Evolutionary conservation across 1,140 invertebrate species (phyloP).

Genomic region (Ceratitis capitata): DNA sequence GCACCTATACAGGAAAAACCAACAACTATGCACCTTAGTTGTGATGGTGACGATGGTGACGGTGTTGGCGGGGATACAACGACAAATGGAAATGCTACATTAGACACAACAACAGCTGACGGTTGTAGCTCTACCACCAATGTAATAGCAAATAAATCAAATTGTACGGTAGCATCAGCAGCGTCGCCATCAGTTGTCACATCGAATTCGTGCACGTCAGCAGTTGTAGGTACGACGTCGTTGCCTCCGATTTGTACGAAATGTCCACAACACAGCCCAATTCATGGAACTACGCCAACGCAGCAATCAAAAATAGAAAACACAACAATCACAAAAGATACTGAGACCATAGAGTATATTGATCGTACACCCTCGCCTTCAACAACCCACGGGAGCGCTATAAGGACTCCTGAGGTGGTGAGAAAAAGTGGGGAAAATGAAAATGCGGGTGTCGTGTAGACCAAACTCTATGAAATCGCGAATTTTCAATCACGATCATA

Average conservation of each 20-base stretch:
- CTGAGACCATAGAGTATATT: slow-evolving; percentile 61
- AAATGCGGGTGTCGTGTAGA: neutral
- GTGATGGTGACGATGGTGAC: neutral
- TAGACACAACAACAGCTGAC: neutral
- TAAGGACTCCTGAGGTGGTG: slow-evolving; percentile 46
- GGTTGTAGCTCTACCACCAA: neutral
- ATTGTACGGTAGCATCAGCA: too few relatives aligned
- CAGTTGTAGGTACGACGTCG: neutral
- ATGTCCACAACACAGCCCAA: neutral
- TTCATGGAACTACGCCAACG: neutral
- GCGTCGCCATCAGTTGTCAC: too few relatives aligned
- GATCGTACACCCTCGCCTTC: slow-evolving; percentile 63
- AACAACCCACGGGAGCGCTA: neutral
- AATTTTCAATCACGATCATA: too few relatives aligned
- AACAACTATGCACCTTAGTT: neutral
- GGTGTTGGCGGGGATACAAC: neutral
- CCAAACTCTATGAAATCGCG: too few relatives aligned
- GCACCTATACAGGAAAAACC: slow-evolving; percentile 60
- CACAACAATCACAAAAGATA: slow-evolving; percentile 47
- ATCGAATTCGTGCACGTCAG: neutral
- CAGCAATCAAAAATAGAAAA: slow-evolving; percentile 32
- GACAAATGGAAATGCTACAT: neutral
- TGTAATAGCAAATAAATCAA: neutral
- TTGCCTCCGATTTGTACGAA: neutral
- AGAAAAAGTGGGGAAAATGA: neutral